Evolutionary conservation across 2,113 vertebrate genomes (phyloP), one percentile per base, ranked within the genome.

Genomic region (Varanus komodoensis): DNA sequence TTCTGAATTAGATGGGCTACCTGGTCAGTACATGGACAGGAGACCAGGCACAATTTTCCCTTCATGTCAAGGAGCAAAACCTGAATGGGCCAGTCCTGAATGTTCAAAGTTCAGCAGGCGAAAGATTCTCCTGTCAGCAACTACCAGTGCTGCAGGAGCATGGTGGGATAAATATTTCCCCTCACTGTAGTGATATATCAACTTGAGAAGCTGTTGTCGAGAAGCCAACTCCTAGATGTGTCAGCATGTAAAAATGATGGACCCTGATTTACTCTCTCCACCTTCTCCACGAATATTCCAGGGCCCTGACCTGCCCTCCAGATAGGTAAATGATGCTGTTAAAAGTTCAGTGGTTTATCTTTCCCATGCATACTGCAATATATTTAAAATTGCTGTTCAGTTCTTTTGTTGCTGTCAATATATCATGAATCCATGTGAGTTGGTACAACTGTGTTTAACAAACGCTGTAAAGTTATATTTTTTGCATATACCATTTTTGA

Each of bases 341-440:
- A 34, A 27, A 86, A 87, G 77, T 6, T 8, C 54, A 61, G n/a
- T 23, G 68, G 3, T 48, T 74, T 67, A 73, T 79, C 27, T 77
- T 57, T 75, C 15, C 86, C 34, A 79, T 6, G 0, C 38, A 79
- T 34, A 80, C 6, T 80, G 38, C 34, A 88, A 54, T 88, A 68
- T 81, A 38, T n/a, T 64, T 67, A n/a, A 80, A 75, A 88, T 88
- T 69, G 25, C 29, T 32, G 69, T 21, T 50, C 38, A 52, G 4
- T 88, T 77, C 8, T 92, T 93, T 71, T 87, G 81, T 90, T 64
- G 81, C 32, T 90, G 57, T 32, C 85, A 75, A 14, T 3, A 4
- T 19, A 57, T 89, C 85, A 83, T 69, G 52, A 50, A 69, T 85
- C 17, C 27, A n/a, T 85, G 44, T 44, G 38, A 68, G 82, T 68